These are phyloP conservation scores for Sitophilus oryzae DNA, from an alignment of 1,140 invertebrate species.

Conservation along the genomic window DNA sequence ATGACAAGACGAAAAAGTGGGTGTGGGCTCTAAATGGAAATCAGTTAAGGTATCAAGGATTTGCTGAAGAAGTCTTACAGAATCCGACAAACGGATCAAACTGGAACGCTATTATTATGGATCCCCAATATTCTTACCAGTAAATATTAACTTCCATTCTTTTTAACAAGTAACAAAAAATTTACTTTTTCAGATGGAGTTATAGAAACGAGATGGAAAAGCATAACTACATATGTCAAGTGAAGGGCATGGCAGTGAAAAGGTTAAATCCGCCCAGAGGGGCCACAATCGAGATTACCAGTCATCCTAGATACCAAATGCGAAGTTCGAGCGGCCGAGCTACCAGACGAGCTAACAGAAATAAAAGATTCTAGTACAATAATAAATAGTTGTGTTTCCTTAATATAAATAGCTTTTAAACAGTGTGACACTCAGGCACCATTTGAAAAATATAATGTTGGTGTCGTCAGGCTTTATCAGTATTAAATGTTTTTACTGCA, in stretches of 20 bases:
- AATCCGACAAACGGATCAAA: constrained; percentile 6
- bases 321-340: not conserved
- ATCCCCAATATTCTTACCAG: constrained; percentile 23
- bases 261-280: constrained; percentile 13
- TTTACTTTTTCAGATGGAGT: constrained; percentile 26
- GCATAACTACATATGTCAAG: constrained; percentile 30
- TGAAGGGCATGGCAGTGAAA: constrained; percentile 24
- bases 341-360: constrained; percentile 4
- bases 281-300: constrained; percentile 10
- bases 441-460: no score
- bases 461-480: no score
- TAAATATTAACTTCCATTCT: constrained; percentile 11
- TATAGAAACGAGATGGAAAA: constrained; percentile 19
- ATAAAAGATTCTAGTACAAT: constrained; percentile 9
- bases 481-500: no score
- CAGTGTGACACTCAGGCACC: no score
- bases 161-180: not conserved
- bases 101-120: constrained; percentile 29
- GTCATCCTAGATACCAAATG: constrained; percentile 1
- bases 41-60: constrained; percentile 29
- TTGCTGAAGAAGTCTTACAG: constrained; percentile 7
- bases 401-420: no score
- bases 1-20: constrained; percentile 60
- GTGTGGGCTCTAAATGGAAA: constrained; percentile 63
- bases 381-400: no score